Percentiles rank a stretch among this genome's conserved stretches.
phyloP scores from a whole-genome alignment of 1,140 invertebrate species.

The Sinella curviseta region DNA sequence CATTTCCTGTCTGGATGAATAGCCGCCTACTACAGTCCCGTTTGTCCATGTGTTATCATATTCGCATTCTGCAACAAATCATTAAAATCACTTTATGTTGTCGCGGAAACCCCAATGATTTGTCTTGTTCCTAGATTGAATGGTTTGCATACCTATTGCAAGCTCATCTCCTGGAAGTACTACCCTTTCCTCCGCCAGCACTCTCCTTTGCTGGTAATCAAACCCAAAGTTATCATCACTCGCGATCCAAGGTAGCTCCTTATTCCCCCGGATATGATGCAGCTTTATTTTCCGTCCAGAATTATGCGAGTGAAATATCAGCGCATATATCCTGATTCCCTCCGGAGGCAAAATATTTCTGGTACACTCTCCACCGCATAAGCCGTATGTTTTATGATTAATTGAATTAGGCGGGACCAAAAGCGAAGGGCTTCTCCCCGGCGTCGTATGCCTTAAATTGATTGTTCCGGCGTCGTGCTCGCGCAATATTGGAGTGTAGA shows the following conservation, averaged over 20 bases:
- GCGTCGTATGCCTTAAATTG: neutral
- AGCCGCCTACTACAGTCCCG: neutral
- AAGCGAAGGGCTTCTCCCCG: neutral
- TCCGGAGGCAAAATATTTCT: neutral
- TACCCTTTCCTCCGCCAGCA: no score
- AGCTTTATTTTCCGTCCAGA: neutral
- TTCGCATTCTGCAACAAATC: neutral
- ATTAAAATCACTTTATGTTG: neutral
- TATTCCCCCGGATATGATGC: no score
- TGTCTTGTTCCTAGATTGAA: neutral
- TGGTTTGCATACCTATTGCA: no score
- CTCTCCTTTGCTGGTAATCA: no score
- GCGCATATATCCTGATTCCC: neutral
- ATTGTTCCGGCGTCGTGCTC: neutral
- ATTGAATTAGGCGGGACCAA: neutral
- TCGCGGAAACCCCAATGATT: neutral
- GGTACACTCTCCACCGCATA: neutral
- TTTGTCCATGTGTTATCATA: slow-evolving; percentile 2
- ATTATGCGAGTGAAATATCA: neutral
- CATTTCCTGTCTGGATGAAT: neutral
- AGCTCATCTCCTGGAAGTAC: no score
- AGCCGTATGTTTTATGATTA: neutral
- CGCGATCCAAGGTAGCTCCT: no score
- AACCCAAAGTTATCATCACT: no score
- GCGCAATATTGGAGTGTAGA: slow-evolving; percentile 59